A percentile compares a stretch with the other conserved stretches of the same genome.
These are phyloP conservation scores for Aleiodes sp. DNA, from an alignment of 1,140 invertebrate genomes.

Conservation along the genomic window DNA sequence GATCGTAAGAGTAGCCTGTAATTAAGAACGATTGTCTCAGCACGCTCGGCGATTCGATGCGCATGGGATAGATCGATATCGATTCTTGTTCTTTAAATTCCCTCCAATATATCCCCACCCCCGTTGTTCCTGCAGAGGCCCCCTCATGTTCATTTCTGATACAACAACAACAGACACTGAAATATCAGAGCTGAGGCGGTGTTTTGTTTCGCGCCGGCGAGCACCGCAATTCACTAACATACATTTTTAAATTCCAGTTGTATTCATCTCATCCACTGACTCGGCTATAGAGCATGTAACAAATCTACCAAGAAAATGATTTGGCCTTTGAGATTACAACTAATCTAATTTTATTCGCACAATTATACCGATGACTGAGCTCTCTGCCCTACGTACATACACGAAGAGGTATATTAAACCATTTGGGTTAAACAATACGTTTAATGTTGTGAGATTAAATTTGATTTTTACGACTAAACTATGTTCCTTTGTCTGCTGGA, in stretches of 20 bases:
- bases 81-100: constrained; percentile 6
- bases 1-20: constrained; percentile 91
- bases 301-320: background rate
- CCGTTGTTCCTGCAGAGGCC: background rate
- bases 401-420: too few relatives aligned
- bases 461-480: too few relatives aligned
- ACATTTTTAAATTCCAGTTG: background rate
- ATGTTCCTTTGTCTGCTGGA: too few relatives aligned
- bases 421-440: too few relatives aligned
- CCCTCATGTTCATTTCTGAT: background rate
- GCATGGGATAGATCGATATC: constrained; percentile 26
- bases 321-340: constrained; percentile 8
- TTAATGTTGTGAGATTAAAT: too few relatives aligned
- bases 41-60: constrained; percentile 20
- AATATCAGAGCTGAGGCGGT: background rate
- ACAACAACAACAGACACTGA: background rate
- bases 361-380: constrained; percentile 22
- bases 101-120: background rate
- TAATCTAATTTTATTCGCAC: constrained; percentile 31
- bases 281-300: too few relatives aligned
- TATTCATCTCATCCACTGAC: background rate
- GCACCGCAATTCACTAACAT: background rate
- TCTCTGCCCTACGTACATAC: too few relatives aligned
- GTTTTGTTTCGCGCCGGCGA: background rate
- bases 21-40: constrained; percentile 53